phyloP scores from a whole-genome alignment of 2,113 vertebrate species.

The Mesocricetus auratus region DNA sequence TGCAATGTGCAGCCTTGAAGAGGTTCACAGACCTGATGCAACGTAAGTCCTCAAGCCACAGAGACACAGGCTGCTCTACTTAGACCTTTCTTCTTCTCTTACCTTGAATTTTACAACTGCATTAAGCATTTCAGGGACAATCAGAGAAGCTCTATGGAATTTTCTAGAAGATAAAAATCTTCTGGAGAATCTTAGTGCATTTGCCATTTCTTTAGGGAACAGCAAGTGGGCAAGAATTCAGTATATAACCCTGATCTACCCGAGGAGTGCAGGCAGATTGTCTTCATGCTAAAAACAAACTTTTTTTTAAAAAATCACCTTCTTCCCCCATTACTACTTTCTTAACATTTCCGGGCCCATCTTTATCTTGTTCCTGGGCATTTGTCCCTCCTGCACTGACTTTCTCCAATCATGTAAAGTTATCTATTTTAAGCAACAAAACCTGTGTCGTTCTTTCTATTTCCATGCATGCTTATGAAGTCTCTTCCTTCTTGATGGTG shows the following conservation, averaged over 20 bases:
- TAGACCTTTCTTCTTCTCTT: conserved; percentile 36
- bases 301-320: background rate
- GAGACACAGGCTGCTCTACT: background rate
- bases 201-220: conserved; percentile 52
- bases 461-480: background rate
- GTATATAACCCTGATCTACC: background rate
- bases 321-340: background rate
- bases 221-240: background rate
- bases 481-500: conserved; percentile 68
- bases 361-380: background rate
- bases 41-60: background rate
- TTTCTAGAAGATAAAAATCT: conserved; percentile 47
- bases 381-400: background rate
- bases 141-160: background rate
- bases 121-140: background rate
- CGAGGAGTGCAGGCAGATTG: background rate
- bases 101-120: background rate
- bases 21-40: background rate
- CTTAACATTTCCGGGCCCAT: background rate
- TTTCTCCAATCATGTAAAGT: conserved; percentile 55
- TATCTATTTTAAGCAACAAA: conserved; percentile 59
- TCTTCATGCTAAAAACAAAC: conserved; percentile 27
- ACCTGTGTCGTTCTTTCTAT: background rate
- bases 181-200: conserved; percentile 60
- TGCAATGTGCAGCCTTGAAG: background rate